Conservation (phyloP, 2,113 vertebrate genomes). For the Tylochromis polylepis region DNA sequence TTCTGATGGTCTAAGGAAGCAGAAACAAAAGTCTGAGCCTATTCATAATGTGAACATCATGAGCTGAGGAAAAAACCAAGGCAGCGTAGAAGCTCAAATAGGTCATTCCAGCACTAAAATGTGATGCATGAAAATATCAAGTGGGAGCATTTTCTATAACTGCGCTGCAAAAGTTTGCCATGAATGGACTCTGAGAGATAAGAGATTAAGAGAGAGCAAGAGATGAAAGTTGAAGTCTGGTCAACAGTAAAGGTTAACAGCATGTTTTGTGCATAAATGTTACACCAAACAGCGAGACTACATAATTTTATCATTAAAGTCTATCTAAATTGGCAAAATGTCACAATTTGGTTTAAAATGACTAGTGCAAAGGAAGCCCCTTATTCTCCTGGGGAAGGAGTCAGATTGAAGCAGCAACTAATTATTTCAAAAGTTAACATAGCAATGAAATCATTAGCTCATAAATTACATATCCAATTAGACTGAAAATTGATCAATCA, state of each 20-base stretch:
- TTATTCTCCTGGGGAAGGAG: background rate
- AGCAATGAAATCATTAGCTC: slow-evolving; percentile 2
- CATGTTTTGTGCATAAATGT: background rate
- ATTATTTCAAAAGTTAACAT: slow-evolving; percentile 30
- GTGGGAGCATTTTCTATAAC: background rate
- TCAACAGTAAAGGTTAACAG: background rate
- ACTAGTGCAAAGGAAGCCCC: background rate
- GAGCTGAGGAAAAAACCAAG: background rate
- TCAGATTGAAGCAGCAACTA: background rate
- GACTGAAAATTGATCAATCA: slow-evolving; percentile 2
- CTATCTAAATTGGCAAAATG: background rate
- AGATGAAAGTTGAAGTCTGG: background rate
- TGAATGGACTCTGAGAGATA: background rate
- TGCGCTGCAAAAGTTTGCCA: background rate
- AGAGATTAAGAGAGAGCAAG: background rate
- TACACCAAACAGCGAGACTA: background rate
- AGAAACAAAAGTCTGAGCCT: background rate
- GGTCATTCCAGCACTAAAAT: slow-evolving; percentile 3
- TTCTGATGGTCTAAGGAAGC: slow-evolving; percentile 63
- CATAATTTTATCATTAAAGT: background rate
- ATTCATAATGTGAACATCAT: background rate
- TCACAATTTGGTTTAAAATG: background rate
- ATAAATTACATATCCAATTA: slow-evolving; percentile 33
- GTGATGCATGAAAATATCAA: background rate
- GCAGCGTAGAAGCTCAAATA: background rate